Evolutionary conservation across 2,797 vertebrate genomes (phyloP), one percentile per base, ranked within the genome.

Genomic region (Miichthys miiuy): DNA sequence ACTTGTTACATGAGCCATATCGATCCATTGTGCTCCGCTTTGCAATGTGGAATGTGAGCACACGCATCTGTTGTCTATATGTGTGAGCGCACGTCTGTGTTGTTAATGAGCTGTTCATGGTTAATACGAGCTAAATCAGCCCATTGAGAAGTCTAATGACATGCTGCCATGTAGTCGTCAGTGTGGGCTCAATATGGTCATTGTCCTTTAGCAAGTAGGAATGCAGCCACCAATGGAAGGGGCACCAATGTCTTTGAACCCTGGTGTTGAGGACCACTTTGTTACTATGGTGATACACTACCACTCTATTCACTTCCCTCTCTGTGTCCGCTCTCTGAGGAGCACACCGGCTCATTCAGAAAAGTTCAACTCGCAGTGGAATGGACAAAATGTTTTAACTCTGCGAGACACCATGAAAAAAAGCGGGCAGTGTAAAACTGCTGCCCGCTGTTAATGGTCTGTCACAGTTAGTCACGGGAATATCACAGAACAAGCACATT

Each of bases 131-230:
- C 87, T 94, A 92, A 93, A 93, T 94, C 90, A 88, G 85, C 78
- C 90, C 86, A 94, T 90, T 95, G 88, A 94, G 87, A 82, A 80
- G 77, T 70, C 81, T 89, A 91, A 94, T 92, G 89, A 89, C 88
- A 87, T 89, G 92, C 88, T 91, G 88, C 82, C 85, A 82, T 90
- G 89, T 82, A 81, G 90, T 88, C 71, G 84, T 90, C 86, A 84
- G 86, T 77, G 93, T 93, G 90, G 92, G 92, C 90, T 95, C 89
- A 95, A 93, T 94, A 87, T 88, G 88, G 71, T 79, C 91, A 92
- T 95, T 95, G 95, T 95, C 76, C 77, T 65, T 63, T 12, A 75
- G 80, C 77, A 75, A 80, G 87, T 72, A 90, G 87, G 93, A 94
- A 94, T 94, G 92, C 79, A 71, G 86, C 57, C 47, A 27, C 84